Percentiles rank a stretch among this genome's conserved stretches.
Evolutionary conservation across 2,113 vertebrate species (phyloP).

Genomic region (Burhinus bistriatus): DNA sequence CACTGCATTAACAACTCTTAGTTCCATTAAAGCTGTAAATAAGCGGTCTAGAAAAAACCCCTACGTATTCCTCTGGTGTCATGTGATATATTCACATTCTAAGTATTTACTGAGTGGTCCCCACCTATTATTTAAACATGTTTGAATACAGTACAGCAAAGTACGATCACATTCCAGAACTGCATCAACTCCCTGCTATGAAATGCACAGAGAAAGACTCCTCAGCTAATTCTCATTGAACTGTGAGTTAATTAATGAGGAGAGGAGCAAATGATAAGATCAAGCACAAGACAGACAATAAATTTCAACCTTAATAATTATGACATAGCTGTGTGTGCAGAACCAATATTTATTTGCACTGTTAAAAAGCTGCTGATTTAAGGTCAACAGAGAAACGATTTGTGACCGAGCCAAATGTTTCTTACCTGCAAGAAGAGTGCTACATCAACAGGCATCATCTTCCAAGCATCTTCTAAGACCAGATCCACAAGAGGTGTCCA

Average conservation of each 20-base stretch:
- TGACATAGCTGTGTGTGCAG: neutral
- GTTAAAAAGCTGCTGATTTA: neutral
- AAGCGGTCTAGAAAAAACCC: neutral
- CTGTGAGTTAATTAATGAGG: slow-evolving; percentile 1
- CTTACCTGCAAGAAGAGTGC: neutral
- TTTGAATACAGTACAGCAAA: neutral
- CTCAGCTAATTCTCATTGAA: neutral
- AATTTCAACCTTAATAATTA: neutral
- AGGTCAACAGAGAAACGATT: neutral
- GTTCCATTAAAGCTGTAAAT: neutral
- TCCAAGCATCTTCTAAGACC: neutral
- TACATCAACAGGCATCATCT: neutral
- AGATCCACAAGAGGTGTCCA: neutral
- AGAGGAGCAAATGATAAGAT: neutral
- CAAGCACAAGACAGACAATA: neutral
- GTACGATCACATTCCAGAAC: neutral
- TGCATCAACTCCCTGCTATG: neutral
- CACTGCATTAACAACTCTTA: neutral
- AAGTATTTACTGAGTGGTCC: neutral
- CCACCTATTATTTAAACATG: neutral
- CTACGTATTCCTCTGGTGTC: neutral
- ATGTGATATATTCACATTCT: neutral
- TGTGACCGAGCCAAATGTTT: neutral
- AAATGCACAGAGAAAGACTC: neutral
- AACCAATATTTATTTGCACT: neutral